These are phyloP conservation scores for Dolichoris vasculosae DNA, from an alignment of 1,140 invertebrate genomes.

Conservation along the genomic window DNA sequence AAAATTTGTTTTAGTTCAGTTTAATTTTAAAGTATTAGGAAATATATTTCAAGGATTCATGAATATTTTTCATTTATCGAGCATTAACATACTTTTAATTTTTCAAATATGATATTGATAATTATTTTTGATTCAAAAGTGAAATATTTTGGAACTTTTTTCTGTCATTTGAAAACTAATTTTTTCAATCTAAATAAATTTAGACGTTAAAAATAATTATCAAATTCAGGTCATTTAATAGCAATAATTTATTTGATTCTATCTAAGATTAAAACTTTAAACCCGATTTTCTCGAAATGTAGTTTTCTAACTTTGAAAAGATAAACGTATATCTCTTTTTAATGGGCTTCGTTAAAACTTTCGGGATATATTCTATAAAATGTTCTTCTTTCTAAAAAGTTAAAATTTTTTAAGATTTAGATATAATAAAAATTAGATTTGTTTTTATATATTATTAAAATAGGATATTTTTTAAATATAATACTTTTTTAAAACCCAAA, in stretches of 20 bases:
- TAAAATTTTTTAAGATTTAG: slow-evolving; percentile 15
- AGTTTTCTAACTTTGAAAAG: slow-evolving; percentile 24
- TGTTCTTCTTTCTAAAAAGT: slow-evolving; percentile 15
- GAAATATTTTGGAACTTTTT: background rate
- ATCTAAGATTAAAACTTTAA: slow-evolving; percentile 31
- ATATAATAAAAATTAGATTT: slow-evolving; percentile 19
- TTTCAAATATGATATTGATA: too few relatives aligned
- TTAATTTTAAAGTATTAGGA: too few relatives aligned
- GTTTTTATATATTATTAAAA: slow-evolving; percentile 11
- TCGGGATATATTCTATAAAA: slow-evolving; percentile 19
- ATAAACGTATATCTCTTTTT: slow-evolving; percentile 32
- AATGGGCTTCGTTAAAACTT: slow-evolving; percentile 24
- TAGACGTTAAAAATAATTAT: background rate
- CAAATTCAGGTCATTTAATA: slow-evolving; percentile 8
- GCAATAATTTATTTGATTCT: slow-evolving; percentile 14
- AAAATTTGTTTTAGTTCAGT: too few relatives aligned
- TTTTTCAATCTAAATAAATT: background rate
- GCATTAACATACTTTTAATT: too few relatives aligned
- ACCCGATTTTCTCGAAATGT: slow-evolving; percentile 16
- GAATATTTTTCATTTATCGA: too few relatives aligned
- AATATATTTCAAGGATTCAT: too few relatives aligned
- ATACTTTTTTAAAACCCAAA: background rate
- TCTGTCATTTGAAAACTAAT: background rate
- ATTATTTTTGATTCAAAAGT: background rate
- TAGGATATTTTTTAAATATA: background rate